Percentiles rank a stretch among this genome's conserved stretches.
Conservation (phyloP, 1,140 invertebrate genomes). For the Galleria mellonella region DNA sequence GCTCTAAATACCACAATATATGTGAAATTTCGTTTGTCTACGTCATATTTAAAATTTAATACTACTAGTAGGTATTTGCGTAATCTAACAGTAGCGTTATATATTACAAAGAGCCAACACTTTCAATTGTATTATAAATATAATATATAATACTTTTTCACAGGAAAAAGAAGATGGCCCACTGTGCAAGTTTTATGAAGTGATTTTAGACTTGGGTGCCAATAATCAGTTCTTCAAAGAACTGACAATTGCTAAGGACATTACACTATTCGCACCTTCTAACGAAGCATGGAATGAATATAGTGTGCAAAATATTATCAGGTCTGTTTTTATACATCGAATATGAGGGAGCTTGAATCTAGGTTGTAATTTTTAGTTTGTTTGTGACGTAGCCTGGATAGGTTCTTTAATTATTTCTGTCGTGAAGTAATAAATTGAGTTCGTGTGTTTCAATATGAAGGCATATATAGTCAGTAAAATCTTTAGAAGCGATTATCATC, state of each 20-base stretch:
- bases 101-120: too few relatives aligned
- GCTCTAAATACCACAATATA: too few relatives aligned
- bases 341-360: constrained; percentile 14
- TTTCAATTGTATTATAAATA: too few relatives aligned
- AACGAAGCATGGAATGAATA: constrained; percentile 87
- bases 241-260: constrained; percentile 80
- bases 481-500: too few relatives aligned
- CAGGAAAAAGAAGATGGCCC: constrained; percentile 88
- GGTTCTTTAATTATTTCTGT: neutral
- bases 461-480: too few relatives aligned
- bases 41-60: too few relatives aligned
- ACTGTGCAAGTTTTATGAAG: constrained; percentile 86
- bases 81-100: too few relatives aligned
- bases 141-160: constrained; percentile 1
- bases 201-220: constrained; percentile 83
- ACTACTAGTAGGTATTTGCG: too few relatives aligned
- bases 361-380: too few relatives aligned
- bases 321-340: constrained; percentile 28
- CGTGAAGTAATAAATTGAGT: neutral
- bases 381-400: too few relatives aligned
- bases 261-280: constrained; percentile 92
- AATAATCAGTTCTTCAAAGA: constrained; percentile 81
- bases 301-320: constrained; percentile 80
- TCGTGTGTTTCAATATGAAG: too few relatives aligned
- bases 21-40: too few relatives aligned